Percentiles rank a stretch among this genome's conserved stretches.
phyloP scores from a whole-genome alignment of 1,140 invertebrate species.

The Ostrea denselamellosa region DNA sequence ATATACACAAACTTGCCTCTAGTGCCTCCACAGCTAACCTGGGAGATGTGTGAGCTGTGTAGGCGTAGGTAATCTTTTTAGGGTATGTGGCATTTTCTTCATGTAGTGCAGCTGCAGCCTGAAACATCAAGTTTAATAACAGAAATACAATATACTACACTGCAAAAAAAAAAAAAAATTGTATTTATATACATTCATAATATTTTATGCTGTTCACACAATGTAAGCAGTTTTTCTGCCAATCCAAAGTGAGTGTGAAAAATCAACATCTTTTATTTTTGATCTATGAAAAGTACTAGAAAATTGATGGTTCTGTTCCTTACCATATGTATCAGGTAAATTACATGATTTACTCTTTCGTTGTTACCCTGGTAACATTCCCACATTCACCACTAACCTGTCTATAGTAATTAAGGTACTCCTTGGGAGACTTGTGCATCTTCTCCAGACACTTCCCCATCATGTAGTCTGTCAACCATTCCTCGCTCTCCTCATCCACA shows the following conservation, averaged over 20 bases:
- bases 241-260: neutral
- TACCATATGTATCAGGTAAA: no score
- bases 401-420: conserved; percentile 89
- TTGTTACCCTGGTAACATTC: no score
- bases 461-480: conserved; percentile 95
- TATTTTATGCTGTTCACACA: neutral
- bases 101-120: conserved; percentile 87
- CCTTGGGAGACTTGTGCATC: conserved; percentile 84
- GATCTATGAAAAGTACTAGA: no score
- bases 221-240: neutral
- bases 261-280: neutral
- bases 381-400: no score
- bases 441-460: conserved; percentile 88
- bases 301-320: no score
- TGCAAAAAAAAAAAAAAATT: neutral
- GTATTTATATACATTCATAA: neutral
- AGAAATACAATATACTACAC: neutral
- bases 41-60: conserved; percentile 88
- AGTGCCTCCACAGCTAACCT: conserved; percentile 92
- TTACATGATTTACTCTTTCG: no score
- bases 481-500: conserved; percentile 79
- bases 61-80: conserved; percentile 88
- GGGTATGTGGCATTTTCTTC: conserved; percentile 92
- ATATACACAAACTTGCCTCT: conserved; percentile 81
- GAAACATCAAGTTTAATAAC: conserved; percentile 62